Evolutionary conservation across 2,888 invertebrate genomes (phyloP), one percentile per base, ranked within the genome.

Genomic region (Endomychus coccineus): DNA sequence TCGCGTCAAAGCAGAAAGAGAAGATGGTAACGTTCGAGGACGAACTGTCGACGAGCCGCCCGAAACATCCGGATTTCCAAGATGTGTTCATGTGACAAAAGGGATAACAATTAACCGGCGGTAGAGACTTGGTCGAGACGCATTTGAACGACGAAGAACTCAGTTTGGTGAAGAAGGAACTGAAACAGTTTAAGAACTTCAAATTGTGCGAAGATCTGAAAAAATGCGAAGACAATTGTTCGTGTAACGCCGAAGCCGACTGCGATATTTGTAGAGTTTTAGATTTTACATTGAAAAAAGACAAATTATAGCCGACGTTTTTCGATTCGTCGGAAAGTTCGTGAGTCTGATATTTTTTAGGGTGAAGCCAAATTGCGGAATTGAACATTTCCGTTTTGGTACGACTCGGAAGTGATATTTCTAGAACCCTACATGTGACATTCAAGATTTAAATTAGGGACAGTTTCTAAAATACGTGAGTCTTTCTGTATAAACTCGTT

Each of bases 21-120:
- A 83, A 83, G 61, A 79, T 83, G 78, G 84, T 85, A 22, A 85
- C 84, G 3, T 85, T 85, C 54, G 83, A 84, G 58, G 85, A 85
- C 59, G 83, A 84, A 64, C 44, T 50, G 27, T 22, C 39, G 12
- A 54, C 61, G 6, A 51, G 51, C 2, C 57, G 59, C 32, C 66
- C 65, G 46, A 66, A 65, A 48, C 62, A 66, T 32, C 63, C 68
- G 19, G 67, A 71, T 40, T 68, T 76, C 29, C 78, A 78, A 39
- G 84, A 84, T 62, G 80, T 85, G 52, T 86, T 85, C 62, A 86
- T 85, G 85, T 86, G 83, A 85, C 79, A 73, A 51, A 61, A 58
- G 53, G 62, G 61, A 59, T 62, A 64, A 59, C 64, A 63, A 43
- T 53, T 53, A 53, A 28, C 33, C 32, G 40, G 36, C 39, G 43